Evolutionary conservation across 2,113 vertebrate genomes (phyloP).

Genomic region (Dendrocopos noguchii): DNA sequence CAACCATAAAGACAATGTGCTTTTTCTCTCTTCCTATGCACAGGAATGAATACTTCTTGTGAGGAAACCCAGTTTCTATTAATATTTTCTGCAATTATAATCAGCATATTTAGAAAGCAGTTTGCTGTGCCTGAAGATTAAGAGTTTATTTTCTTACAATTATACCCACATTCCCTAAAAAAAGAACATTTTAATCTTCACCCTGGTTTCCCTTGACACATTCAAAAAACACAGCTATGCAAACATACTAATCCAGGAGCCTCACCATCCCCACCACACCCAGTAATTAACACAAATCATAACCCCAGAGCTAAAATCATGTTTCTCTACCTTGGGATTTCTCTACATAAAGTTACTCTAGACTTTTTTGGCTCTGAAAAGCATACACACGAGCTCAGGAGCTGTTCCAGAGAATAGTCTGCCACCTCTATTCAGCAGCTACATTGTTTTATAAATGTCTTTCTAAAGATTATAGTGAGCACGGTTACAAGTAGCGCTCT

Average conservation of each 20-base stretch:
- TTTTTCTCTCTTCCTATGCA: background rate
- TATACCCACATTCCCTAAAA: conserved; percentile 36
- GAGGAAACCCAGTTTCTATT: conserved; percentile 2
- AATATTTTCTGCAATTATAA: conserved; percentile 46
- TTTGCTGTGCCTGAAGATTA: background rate
- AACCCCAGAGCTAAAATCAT: conserved; percentile 46
- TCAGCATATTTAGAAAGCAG: conserved; percentile 21
- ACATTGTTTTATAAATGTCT: background rate
- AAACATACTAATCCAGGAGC: conserved; percentile 33
- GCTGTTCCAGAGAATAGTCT: accelerated
- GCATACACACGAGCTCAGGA: background rate
- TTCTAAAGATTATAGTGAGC: background rate
- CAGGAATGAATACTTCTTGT: background rate
- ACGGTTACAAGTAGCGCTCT: background rate
- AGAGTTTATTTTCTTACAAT: conserved; percentile 56
- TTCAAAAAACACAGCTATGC: conserved; percentile 39
- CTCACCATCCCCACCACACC: conserved; percentile 43
- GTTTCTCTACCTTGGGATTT: conserved; percentile 28
- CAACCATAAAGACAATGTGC: background rate
- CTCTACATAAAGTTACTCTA: background rate
- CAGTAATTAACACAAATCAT: conserved; percentile 49
- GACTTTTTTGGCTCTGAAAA: background rate
- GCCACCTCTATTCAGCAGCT: background rate
- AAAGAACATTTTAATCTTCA: conserved; percentile 47
- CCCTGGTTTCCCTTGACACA: conserved; percentile 17